Evolutionary conservation across 1,140 invertebrate species (phyloP).

Genomic region (Bombus picipes): DNA sequence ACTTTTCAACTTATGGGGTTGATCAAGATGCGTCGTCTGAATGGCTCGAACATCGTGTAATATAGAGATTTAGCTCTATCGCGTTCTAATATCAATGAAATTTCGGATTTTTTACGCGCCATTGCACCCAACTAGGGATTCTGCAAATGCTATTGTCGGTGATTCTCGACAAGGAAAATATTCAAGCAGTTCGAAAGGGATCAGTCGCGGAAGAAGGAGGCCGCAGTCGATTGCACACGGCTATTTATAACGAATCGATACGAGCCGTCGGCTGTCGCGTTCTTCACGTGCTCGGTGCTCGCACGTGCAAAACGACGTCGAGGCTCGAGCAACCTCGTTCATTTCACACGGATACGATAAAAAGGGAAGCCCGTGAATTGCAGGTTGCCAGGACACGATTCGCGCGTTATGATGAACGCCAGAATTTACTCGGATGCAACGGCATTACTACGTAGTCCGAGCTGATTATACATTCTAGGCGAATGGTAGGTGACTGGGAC

Average conservation of each 20-base stretch:
- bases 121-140: too few species aligned
- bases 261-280: constrained; percentile 50
- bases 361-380: constrained; percentile 9
- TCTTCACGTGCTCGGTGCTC: constrained; percentile 48
- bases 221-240: constrained; percentile 55
- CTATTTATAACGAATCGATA: constrained; percentile 73
- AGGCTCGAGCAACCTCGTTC: background rate
- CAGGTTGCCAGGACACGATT: constrained; percentile 2
- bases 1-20: too few species aligned
- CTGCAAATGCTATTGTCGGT: too few species aligned
- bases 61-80: too few species aligned
- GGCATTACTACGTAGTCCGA: background rate
- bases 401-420: constrained; percentile 3
- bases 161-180: background rate
- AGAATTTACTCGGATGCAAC: background rate
- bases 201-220: background rate
- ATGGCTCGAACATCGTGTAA: too few species aligned
- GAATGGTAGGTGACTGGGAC: constrained; percentile 2
- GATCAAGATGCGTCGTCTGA: too few species aligned
- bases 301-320: constrained; percentile 43
- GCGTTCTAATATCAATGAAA: too few species aligned
- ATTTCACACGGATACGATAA: constrained; percentile 4
- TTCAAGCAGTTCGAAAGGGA: background rate
- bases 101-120: background rate
- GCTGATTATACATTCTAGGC: constrained; percentile 27